These are phyloP conservation scores for Agrochola macilenta DNA, from an alignment of 2,888 invertebrate species.

Conservation along the genomic window DNA sequence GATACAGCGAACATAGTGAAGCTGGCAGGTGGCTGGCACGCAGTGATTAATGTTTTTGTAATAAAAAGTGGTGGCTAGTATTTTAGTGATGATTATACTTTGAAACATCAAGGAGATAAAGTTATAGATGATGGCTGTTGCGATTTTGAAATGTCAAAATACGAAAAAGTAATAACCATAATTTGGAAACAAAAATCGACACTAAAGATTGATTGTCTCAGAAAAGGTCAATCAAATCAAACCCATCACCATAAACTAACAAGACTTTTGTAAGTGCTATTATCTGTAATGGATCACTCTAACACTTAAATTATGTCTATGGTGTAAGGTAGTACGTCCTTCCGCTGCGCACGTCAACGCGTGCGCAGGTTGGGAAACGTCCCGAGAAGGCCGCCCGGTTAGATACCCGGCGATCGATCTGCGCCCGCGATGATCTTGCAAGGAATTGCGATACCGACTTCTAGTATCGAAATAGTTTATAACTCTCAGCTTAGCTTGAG, in stretches of 20 bases:
- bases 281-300: slow-evolving; percentile 41
- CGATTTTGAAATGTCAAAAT: too few relatives aligned
- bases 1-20: slow-evolving; percentile 14
- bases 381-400: slow-evolving; percentile 67
- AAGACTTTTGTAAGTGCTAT: slow-evolving; percentile 31
- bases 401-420: slow-evolving; percentile 63
- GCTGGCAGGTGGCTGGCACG: neutral
- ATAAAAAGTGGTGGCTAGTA: slow-evolving; percentile 6
- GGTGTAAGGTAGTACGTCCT: slow-evolving; percentile 70
- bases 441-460: slow-evolving; percentile 65
- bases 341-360: slow-evolving; percentile 68
- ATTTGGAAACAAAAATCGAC: too few relatives aligned
- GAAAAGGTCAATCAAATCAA: slow-evolving; percentile 5
- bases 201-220: neutral
- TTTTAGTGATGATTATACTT: neutral
- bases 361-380: slow-evolving; percentile 62
- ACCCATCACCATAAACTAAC: neutral
- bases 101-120: neutral
- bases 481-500: slow-evolving; percentile 57
- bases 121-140: neutral
- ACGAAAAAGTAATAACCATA: too few relatives aligned
- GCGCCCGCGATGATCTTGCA: slow-evolving; percentile 65
- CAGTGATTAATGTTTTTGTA: slow-evolving; percentile 10
- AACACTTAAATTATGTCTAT: slow-evolving; percentile 34
- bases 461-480: slow-evolving; percentile 65